Evolutionary conservation across 1,140 invertebrate species (phyloP), one percentile per base, ranked within the genome.

Genomic region (Ceratina australensis): DNA sequence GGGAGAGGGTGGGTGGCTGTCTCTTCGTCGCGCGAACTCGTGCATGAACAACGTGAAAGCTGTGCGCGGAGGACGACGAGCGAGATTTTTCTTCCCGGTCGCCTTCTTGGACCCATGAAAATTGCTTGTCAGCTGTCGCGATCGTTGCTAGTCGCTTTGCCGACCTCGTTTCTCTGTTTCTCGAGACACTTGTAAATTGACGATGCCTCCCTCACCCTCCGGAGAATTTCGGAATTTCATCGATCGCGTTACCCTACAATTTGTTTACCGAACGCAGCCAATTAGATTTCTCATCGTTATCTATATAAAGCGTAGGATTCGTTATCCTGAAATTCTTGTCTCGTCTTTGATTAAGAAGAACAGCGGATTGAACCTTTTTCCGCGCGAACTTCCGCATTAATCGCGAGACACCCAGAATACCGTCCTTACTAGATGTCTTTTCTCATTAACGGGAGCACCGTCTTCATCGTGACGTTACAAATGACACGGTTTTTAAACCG

Each of bases 381-480:
- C 47, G 61, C 63, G 78, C 78, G 83, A 77, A 81, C 83, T 84
- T 87, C 80, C 81, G 86, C 81, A 87, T 88, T 89, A 89, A 88
- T 89, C 83, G 82, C 75, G 67, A 60, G 69, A 82, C 82, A 81
- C 85, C 87, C 80, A 65, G 76, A 84, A 83, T 79, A 78, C 74
- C 73, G 80, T 82, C 80, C 82, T 82, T 75, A 74, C 75, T 57
- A 54, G 61, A 71, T 49, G 73, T 18, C 60, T 63, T 59, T 49
- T 79, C 72, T 79, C 56, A 59, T 69, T 28, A 61, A 26, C 68
- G 59, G 50, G 63, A 57, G 73, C 77, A 74, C 56, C 73, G 72
- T 86, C 79, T 83, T 88, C 85, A 77, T 82, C 64, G 82, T 56
- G 60, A 73, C 69, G 82, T 89, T 88, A 89, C 82, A 89, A 89